These are phyloP conservation scores for Dinoponera quadriceps DNA, from an alignment of 1,140 invertebrate genomes.

Conservation along the genomic window DNA sequence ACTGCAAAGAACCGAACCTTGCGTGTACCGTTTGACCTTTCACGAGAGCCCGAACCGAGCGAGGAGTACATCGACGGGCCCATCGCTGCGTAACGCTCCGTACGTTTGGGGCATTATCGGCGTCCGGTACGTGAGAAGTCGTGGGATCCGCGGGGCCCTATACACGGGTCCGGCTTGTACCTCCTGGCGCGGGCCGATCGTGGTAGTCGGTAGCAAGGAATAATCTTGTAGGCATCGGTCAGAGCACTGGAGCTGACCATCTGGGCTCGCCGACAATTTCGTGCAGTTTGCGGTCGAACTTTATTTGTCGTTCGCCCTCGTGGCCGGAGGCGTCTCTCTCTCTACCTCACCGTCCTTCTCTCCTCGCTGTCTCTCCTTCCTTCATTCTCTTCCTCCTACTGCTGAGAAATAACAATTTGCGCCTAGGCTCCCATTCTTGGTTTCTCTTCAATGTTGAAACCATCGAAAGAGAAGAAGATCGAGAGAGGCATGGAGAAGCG, in stretches of 20 bases:
- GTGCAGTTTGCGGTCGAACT: constrained; percentile 81
- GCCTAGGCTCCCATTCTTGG: constrained; percentile 64
- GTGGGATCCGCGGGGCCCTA: constrained; percentile 71
- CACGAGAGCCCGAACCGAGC: neutral
- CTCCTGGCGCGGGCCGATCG: constrained; percentile 62
- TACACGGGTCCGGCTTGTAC: constrained; percentile 61
- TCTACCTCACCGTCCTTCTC: neutral
- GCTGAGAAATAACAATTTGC: constrained; percentile 68
- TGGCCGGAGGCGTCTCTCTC: constrained; percentile 70
- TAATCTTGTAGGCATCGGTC: constrained; percentile 74
- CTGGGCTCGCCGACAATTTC: constrained; percentile 79
- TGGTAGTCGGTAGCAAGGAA: constrained; percentile 76
- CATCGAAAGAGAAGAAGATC: constrained; percentile 23
- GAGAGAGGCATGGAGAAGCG: neutral
- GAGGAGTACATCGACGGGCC: constrained; percentile 2
- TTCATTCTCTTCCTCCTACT: constrained; percentile 31
- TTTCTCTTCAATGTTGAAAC: constrained; percentile 37
- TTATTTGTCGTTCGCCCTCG: constrained; percentile 80
- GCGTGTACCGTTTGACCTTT: constrained; percentile 27
- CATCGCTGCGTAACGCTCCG: constrained; percentile 51
- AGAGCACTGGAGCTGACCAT: constrained; percentile 74
- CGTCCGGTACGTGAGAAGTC: constrained; percentile 79
- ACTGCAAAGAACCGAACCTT: neutral
- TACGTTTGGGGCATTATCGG: constrained; percentile 74
- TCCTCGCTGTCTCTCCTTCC: neutral